phyloP scores from a whole-genome alignment of 2,888 invertebrate species.

The Adela reaumurella region DNA sequence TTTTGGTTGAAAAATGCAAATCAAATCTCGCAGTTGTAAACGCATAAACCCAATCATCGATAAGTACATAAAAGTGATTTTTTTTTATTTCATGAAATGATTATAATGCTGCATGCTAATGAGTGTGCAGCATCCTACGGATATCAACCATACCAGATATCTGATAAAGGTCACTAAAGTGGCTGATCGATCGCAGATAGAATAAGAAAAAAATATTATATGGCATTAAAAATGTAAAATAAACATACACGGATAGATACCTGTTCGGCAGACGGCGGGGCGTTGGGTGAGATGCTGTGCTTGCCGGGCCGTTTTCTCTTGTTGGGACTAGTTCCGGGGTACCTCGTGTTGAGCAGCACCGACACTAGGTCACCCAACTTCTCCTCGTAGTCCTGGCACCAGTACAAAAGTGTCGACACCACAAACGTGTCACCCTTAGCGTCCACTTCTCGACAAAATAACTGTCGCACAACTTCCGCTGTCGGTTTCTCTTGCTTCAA shows the following conservation, averaged over 20 bases:
- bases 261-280: slow-evolving; percentile 76
- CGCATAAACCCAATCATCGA: too few relatives aligned
- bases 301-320: slow-evolving; percentile 83
- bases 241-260: slow-evolving; percentile 24
- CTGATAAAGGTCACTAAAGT: too few relatives aligned
- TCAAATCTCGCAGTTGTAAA: too few relatives aligned
- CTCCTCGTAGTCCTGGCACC: slow-evolving; percentile 91
- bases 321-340: slow-evolving; percentile 84
- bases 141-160: too few relatives aligned
- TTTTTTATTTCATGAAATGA: too few relatives aligned
- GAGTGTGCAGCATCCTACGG: too few relatives aligned
- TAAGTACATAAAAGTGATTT: too few relatives aligned
- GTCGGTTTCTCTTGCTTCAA: slow-evolving; percentile 90
- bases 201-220: too few relatives aligned
- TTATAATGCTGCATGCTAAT: too few relatives aligned
- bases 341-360: slow-evolving; percentile 73
- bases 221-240: too few relatives aligned
- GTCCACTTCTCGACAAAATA: slow-evolving; percentile 73
- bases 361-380: slow-evolving; percentile 80
- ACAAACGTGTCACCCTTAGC: slow-evolving; percentile 82
- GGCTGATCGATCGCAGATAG: too few relatives aligned
- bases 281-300: slow-evolving; percentile 65
- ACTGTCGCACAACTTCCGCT: slow-evolving; percentile 77
- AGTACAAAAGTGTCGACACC: slow-evolving; percentile 87
- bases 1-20: too few relatives aligned